A percentile compares a stretch with the other conserved stretches of the same genome.
Evolutionary conservation across 2,888 invertebrate genomes (phyloP).

Genomic region (Pandemis cinnamomeana): DNA sequence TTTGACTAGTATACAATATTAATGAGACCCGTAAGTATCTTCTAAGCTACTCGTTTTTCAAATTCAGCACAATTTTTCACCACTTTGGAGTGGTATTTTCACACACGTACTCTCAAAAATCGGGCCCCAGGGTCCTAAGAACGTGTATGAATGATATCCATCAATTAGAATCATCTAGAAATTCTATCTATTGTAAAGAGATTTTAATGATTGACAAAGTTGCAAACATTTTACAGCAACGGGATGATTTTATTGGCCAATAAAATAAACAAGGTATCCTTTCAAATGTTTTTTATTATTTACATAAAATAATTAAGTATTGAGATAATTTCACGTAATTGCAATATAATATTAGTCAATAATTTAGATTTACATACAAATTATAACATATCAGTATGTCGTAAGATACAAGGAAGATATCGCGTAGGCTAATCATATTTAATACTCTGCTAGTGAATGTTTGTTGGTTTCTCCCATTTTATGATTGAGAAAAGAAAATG

Average conservation of each 20-base stretch:
- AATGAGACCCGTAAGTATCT: no score
- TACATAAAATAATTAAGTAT: constrained; percentile 79
- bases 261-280: constrained; percentile 48
- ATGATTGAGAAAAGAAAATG: background rate
- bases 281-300: constrained; percentile 79
- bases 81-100: no score
- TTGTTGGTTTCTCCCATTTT: background rate
- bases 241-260: no score
- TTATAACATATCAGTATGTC: constrained; percentile 57
- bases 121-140: no score
- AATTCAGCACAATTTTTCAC: no score
- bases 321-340: constrained; percentile 75
- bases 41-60: no score
- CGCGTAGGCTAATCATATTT: constrained; percentile 43
- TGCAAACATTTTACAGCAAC: no score
- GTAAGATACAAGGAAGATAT: constrained; percentile 52
- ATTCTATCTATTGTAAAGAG: no score
- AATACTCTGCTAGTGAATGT: constrained; percentile 23
- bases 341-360: constrained; percentile 70
- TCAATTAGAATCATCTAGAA: no score
- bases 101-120: no score
- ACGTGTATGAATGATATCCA: no score
- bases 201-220: constrained; percentile 34
- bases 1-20: no score
- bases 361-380: constrained; percentile 75